phyloP scores from a whole-genome alignment of 2,113 vertebrate genomes.

The Danionella cerebrum region DNA sequence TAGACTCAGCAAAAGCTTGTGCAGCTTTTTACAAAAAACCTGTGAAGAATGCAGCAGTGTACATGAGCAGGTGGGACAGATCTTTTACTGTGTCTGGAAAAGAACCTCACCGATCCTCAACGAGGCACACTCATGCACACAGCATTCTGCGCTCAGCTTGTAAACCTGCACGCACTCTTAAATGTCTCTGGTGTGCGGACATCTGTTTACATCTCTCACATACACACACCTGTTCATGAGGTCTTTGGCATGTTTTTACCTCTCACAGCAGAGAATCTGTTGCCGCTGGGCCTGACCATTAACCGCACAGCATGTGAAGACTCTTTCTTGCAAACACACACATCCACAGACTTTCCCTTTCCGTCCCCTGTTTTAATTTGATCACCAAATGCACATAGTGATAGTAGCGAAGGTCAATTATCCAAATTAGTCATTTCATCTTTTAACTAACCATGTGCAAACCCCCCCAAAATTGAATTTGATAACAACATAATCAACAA shows the following conservation, averaged over 20 bases:
- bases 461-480: too few species aligned
- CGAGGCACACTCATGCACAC: slow-evolving; percentile 38
- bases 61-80: slow-evolving; percentile 56
- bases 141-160: background rate
- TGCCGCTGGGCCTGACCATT: slow-evolving; percentile 59
- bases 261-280: slow-evolving; percentile 59
- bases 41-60: slow-evolving; percentile 10
- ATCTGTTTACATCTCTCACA: slow-evolving; percentile 48
- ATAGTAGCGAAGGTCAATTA: too few species aligned
- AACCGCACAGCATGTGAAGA: slow-evolving; percentile 48
- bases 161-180: slow-evolving; percentile 48
- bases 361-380: background rate
- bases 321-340: background rate
- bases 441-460: too few species aligned
- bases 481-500: too few species aligned
- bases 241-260: slow-evolving; percentile 64
- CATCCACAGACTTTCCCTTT: background rate
- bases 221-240: slow-evolving; percentile 62
- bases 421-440: too few species aligned
- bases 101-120: slow-evolving; percentile 34
- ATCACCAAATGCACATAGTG: too few species aligned
- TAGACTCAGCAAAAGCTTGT: background rate
- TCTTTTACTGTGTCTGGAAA: slow-evolving; percentile 53
- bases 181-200: slow-evolving; percentile 5
- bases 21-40: background rate